These are phyloP conservation scores for Andrena cerasifolii DNA, from an alignment of 1,140 invertebrate species.

Conservation along the genomic window DNA sequence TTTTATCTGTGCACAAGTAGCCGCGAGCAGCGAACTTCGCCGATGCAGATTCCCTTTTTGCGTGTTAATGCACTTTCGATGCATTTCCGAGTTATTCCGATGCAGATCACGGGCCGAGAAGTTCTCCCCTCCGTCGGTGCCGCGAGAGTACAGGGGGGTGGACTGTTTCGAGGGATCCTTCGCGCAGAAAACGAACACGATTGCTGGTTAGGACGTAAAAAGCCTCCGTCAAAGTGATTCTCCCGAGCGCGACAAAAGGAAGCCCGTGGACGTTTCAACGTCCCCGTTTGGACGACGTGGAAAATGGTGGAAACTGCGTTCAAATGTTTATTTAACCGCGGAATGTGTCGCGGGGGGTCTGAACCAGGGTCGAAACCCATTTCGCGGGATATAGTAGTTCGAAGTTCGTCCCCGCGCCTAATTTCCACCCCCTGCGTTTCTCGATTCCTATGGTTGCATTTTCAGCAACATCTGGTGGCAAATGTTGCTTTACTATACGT, in stretches of 20 bases:
- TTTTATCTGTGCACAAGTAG: constrained; percentile 46
- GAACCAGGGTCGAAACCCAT: too few species aligned
- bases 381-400: too few species aligned
- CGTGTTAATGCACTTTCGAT: constrained; percentile 64
- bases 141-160: background rate
- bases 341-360: too few species aligned
- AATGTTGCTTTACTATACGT: too few species aligned
- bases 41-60: constrained; percentile 60
- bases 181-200: background rate
- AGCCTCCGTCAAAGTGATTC: background rate
- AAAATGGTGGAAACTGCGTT: too few species aligned
- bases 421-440: too few species aligned
- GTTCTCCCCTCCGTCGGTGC: background rate
- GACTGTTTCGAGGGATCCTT: background rate
- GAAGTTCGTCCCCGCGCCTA: too few species aligned
- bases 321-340: too few species aligned
- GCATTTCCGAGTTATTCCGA: constrained; percentile 31
- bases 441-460: too few species aligned
- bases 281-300: background rate
- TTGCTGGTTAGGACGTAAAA: too few species aligned
- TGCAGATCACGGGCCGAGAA: constrained; percentile 6
- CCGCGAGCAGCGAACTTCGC: constrained; percentile 39
- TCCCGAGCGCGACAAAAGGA: background rate
- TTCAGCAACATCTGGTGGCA: too few species aligned
- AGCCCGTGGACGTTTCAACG: background rate